Conservation (phyloP, 1,140 invertebrate genomes). For the Drosophila murphyi region DNA sequence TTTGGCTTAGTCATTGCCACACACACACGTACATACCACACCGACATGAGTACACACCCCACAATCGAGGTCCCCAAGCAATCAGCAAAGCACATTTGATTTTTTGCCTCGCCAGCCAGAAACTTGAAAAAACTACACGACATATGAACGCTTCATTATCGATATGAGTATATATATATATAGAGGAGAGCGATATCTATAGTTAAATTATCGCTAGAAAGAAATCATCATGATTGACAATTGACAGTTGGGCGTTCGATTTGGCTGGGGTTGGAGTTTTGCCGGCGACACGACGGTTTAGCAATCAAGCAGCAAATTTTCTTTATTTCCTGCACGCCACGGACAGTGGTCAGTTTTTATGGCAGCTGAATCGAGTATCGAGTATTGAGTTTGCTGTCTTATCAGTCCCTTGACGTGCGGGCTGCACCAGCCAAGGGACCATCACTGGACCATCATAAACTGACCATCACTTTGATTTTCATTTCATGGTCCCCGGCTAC, state of each 20-base stretch:
- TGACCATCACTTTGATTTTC: slow-evolving; percentile 75
- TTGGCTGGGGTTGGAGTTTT: slow-evolving; percentile 22
- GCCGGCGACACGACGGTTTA: neutral
- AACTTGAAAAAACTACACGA: slow-evolving; percentile 32
- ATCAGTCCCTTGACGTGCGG: slow-evolving; percentile 38
- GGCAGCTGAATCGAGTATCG: slow-evolving; percentile 29
- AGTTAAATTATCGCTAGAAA: slow-evolving; percentile 75
- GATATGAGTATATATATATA: slow-evolving; percentile 28
- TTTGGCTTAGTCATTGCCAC: slow-evolving; percentile 41
- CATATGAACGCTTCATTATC: slow-evolving; percentile 73
- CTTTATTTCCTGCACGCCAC: slow-evolving; percentile 52
- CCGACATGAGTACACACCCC: neutral
- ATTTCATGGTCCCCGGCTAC: slow-evolving; percentile 41
- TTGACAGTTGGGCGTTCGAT: slow-evolving; percentile 42
- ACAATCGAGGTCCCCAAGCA: slow-evolving; percentile 66
- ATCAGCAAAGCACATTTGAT: slow-evolving; percentile 78
- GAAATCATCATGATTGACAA: slow-evolving; percentile 65
- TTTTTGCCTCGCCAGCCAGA: slow-evolving; percentile 59
- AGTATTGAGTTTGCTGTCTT: slow-evolving; percentile 48
- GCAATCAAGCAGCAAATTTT: slow-evolving; percentile 64
- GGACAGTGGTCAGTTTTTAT: slow-evolving; percentile 75
- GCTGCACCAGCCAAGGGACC: slow-evolving; percentile 36
- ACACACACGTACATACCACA: neutral
- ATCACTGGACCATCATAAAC: slow-evolving; percentile 71
- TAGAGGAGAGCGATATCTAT: slow-evolving; percentile 7